phyloP scores from a whole-genome alignment of 2,113 vertebrate species.

The Oceanites oceanicus region DNA sequence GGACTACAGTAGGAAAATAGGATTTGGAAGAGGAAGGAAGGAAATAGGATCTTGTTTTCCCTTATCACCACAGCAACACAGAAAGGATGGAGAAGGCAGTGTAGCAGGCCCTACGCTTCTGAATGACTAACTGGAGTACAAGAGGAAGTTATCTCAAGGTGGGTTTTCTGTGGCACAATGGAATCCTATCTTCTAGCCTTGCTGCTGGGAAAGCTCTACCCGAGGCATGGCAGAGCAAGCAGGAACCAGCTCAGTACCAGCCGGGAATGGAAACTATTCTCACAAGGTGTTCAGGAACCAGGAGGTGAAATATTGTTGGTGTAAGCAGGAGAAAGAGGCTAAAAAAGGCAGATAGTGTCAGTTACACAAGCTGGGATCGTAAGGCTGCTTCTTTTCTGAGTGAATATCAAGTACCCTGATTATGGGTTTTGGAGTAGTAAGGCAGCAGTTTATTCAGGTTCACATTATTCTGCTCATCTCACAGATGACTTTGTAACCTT shows the following conservation, averaged over 20 bases:
- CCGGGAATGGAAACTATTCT: not conserved
- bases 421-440: not conserved
- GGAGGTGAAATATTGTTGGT: not conserved
- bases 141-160: not conserved
- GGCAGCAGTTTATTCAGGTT: not conserved
- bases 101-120: not conserved
- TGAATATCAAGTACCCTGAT: not conserved
- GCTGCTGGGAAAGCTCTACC: not conserved
- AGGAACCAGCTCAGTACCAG: not conserved
- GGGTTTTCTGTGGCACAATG: not conserved
- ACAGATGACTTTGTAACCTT: not conserved
- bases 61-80: not conserved
- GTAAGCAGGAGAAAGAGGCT: not conserved
- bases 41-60: not conserved
- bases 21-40: not conserved
- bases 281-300: not conserved
- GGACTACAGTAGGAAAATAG: not conserved
- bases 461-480: not conserved
- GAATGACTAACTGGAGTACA: not conserved
- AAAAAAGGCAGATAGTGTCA: not conserved
- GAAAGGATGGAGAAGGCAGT: not conserved
- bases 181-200: not conserved
- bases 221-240: accelerated
- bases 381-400: not conserved
- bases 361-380: not conserved